Evolutionary conservation across 2,113 vertebrate species (phyloP).

Genomic region (Catagonus wagneri): DNA sequence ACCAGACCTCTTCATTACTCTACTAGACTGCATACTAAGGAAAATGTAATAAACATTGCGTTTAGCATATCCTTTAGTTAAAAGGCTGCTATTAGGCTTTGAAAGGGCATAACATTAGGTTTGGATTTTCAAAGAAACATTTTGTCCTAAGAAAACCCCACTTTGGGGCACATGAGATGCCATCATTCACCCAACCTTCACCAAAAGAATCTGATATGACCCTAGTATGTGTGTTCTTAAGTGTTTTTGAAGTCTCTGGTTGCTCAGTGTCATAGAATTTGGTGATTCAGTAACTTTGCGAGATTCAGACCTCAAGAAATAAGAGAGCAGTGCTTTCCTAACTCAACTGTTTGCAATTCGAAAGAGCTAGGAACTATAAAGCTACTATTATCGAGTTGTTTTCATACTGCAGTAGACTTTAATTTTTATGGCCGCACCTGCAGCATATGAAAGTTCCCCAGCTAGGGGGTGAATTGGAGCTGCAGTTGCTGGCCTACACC

Average conservation of each 20-base stretch:
- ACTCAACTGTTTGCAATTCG: not conserved
- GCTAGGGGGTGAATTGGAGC: no score
- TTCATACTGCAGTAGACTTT: not conserved
- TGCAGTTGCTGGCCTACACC: no score
- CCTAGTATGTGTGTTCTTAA: not conserved
- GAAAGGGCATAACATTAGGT: not conserved
- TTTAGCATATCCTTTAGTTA: not conserved
- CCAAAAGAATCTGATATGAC: not conserved
- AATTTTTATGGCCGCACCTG: no score
- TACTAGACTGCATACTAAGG: constrained; percentile 18
- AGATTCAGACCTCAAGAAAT: constrained; percentile 42
- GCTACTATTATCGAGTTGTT: not conserved
- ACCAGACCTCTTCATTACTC: constrained; percentile 1
- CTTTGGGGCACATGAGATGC: not conserved
- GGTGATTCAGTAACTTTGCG: not conserved
- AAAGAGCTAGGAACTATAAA: not conserved
- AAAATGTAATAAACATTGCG: not conserved
- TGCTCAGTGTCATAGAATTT: not conserved
- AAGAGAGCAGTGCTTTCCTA: not conserved
- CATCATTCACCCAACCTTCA: not conserved
- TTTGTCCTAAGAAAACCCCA: not conserved
- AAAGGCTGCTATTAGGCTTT: not conserved
- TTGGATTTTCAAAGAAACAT: not conserved
- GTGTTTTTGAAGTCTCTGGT: not conserved
- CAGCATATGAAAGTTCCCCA: no score